Evolutionary conservation across 2,113 vertebrate species (phyloP).

Genomic region (Ceyx margarethae): DNA sequence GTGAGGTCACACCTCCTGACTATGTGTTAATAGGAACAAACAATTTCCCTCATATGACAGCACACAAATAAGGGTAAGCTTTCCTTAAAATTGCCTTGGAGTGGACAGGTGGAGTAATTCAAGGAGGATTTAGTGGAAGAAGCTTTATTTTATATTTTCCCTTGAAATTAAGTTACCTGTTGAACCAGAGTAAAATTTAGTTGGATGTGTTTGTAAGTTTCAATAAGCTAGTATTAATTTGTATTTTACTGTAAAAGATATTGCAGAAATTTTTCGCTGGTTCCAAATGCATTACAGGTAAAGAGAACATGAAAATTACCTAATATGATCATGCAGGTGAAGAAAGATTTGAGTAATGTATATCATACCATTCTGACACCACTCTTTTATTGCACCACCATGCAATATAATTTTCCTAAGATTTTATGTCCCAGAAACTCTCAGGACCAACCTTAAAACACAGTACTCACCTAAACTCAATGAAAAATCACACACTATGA

Average conservation of each 20-base stretch:
- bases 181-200: neutral
- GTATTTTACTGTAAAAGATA: neutral
- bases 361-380: neutral
- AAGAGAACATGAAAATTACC: neutral
- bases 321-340: neutral
- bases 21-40: neutral
- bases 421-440: neutral
- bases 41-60: neutral
- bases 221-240: neutral
- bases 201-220: neutral
- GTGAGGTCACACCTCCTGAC: neutral
- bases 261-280: neutral
- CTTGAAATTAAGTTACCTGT: neutral
- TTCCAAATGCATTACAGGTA: neutral
- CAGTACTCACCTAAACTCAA: neutral
- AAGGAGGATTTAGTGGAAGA: neutral
- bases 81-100: neutral
- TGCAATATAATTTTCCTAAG: neutral
- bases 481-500: neutral
- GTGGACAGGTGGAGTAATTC: neutral
- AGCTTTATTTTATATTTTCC: neutral
- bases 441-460: neutral
- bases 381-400: neutral
- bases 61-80: neutral
- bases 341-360: neutral